Evolutionary conservation across 1,140 invertebrate genomes (phyloP).

Genomic region (Drosophila sturtevanti): DNA sequence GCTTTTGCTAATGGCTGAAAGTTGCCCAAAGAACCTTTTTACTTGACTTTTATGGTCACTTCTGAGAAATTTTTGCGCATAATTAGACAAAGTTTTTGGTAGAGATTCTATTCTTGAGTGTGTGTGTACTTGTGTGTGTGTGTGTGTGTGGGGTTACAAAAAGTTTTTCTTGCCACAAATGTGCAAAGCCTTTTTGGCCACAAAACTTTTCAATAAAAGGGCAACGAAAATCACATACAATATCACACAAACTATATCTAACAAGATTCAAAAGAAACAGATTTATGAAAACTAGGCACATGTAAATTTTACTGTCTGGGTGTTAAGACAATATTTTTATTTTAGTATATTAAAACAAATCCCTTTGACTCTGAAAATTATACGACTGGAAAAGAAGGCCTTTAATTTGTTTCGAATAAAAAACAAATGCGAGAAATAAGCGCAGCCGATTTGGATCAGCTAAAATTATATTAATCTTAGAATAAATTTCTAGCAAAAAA

Average conservation of each 20-base stretch:
- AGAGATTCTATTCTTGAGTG: background rate
- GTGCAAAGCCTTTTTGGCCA: conserved; percentile 36
- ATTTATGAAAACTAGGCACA: conserved; percentile 1
- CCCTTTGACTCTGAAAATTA: background rate
- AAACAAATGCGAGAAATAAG: too few species aligned
- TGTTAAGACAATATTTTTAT: background rate
- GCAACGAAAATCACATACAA: background rate
- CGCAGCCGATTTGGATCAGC: too few species aligned
- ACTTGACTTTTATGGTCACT: conserved; percentile 67
- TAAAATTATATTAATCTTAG: too few species aligned
- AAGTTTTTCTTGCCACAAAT: conserved; percentile 68
- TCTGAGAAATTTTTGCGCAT: conserved; percentile 73
- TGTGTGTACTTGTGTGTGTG: conserved; percentile 14
- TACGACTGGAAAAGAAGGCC: too few species aligned
- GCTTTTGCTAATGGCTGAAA: conserved; percentile 45
- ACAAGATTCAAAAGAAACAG: background rate
- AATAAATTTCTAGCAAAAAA: too few species aligned
- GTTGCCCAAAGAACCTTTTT: conserved; percentile 44
- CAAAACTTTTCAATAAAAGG: background rate
- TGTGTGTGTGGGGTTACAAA: conserved; percentile 17
- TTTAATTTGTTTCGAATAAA: too few species aligned
- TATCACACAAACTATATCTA: background rate
- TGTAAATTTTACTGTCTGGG: background rate
- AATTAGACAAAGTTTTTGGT: conserved; percentile 74
- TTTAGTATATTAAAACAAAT: background rate